Evolutionary conservation across 1,140 invertebrate genomes (phyloP).

Genomic region (Drosophila sp.): DNA sequence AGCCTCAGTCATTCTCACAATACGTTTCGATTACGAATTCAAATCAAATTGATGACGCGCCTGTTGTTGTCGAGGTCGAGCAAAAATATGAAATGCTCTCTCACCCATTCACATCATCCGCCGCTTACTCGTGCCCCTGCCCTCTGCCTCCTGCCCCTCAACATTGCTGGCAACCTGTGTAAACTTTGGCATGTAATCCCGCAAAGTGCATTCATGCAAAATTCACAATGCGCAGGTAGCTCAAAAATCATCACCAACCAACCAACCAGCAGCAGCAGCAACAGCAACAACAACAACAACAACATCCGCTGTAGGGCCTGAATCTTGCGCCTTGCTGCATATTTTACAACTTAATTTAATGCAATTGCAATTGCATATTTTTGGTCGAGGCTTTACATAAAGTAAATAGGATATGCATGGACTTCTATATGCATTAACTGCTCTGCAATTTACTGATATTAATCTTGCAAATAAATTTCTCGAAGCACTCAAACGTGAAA

Average conservation of each 20-base stretch:
- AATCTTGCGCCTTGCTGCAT: conserved; percentile 45
- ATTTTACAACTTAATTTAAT: conserved; percentile 77
- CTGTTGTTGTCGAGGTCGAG: conserved; percentile 54
- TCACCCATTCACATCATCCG: not conserved
- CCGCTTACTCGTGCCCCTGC: too few species aligned
- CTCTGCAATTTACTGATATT: conserved; percentile 67
- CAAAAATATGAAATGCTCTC: conserved; percentile 37
- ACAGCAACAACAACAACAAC: not conserved
- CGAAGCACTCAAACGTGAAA: conserved; percentile 71
- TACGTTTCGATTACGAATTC: conserved; percentile 79
- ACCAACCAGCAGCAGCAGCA: not conserved
- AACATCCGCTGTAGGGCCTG: not conserved
- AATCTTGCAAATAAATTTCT: conserved; percentile 72
- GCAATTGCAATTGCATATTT: conserved; percentile 59
- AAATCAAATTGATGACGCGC: conserved; percentile 70
- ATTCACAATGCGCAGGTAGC: conserved; percentile 49
- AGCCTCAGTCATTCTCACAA: conserved; percentile 45
- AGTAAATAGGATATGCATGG: conserved; percentile 42
- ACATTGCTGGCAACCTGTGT: not conserved
- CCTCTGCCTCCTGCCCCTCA: not conserved
- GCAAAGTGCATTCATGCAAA: conserved; percentile 71
- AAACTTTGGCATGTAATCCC: conserved; percentile 46
- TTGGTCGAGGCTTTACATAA: conserved; percentile 35
- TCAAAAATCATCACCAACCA: conserved; percentile 57
- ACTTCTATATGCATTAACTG: conserved; percentile 30